Conservation (phyloP, 2,113 vertebrate species). For the Athene cunicularia region DNA sequence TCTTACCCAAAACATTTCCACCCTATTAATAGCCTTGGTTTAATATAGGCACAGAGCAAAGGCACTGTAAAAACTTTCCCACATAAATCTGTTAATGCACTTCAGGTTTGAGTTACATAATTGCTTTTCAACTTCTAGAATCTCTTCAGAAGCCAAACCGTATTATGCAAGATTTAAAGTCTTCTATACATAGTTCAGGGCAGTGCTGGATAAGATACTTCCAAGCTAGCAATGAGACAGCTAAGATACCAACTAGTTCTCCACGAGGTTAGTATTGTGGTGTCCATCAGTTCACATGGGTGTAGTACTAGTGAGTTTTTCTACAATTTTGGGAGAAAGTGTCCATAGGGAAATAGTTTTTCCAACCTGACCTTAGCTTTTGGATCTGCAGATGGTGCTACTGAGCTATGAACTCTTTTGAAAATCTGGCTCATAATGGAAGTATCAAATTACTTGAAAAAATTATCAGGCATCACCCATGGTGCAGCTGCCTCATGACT, state of each 20-base stretch:
- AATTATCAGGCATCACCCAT: background rate
- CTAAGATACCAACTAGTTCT: background rate
- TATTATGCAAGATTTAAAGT: background rate
- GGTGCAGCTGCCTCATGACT: background rate
- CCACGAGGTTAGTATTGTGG: background rate
- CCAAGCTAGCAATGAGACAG: background rate
- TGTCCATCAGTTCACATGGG: background rate
- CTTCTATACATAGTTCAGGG: background rate
- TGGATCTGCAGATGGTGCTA: slow-evolving; percentile 48
- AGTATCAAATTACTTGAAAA: slow-evolving; percentile 16
- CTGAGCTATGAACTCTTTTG: slow-evolving; percentile 1
- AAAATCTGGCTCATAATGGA: background rate
- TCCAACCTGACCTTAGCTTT: background rate
- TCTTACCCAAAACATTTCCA: slow-evolving; percentile 28
- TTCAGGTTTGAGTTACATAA: background rate
- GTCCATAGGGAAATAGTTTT: background rate
- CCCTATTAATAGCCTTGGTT: slow-evolving; percentile 35
- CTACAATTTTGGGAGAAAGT: background rate
- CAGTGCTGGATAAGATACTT: background rate
- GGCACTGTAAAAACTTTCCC: background rate
- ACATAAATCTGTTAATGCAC: background rate
- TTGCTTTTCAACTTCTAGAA: background rate
- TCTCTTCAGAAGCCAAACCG: background rate
- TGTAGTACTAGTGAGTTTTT: background rate
- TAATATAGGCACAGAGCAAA: slow-evolving; percentile 30